phyloP scores from a whole-genome alignment of 1,140 invertebrate species.

The Hypothenemus hampei region DNA sequence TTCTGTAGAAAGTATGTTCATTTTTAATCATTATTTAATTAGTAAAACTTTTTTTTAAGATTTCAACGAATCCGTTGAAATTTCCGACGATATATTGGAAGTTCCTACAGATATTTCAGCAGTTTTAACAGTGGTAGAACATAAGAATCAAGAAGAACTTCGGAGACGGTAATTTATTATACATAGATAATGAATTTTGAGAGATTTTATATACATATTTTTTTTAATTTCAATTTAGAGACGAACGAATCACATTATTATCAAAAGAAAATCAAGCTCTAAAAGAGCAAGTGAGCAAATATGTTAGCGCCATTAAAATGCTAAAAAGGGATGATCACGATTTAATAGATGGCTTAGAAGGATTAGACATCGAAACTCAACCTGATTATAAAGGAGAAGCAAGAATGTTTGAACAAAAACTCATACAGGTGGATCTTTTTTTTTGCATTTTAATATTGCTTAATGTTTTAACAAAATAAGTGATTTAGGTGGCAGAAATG shows the following conservation, averaged over 20 bases:
- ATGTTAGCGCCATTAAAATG: constrained; percentile 85
- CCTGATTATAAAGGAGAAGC: constrained; percentile 66
- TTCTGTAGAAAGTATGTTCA: constrained; percentile 36
- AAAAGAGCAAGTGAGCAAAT: constrained; percentile 84
- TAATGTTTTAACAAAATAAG: neutral
- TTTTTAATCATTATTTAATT: neutral
- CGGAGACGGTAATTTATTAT: constrained; percentile 26
- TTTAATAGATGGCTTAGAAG: constrained; percentile 40
- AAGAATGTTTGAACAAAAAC: constrained; percentile 79
- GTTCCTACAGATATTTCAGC: constrained; percentile 43
- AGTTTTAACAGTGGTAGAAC: constrained; percentile 40
- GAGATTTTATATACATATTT: neutral
- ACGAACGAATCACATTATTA: constrained; percentile 37
- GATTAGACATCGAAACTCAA: constrained; percentile 43
- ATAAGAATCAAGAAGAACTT: constrained; percentile 40
- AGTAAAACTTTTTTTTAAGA: constrained; percentile 10
- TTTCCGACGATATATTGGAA: constrained; percentile 39
- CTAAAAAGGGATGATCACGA: constrained; percentile 56
- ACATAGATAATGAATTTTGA: neutral
- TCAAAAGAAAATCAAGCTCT: constrained; percentile 79
- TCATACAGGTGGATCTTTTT: constrained; percentile 64
- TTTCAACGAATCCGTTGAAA: constrained; percentile 34
- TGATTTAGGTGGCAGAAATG: constrained; percentile 82
- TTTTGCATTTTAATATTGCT: neutral
- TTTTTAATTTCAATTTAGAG: constrained; percentile 10